These are phyloP conservation scores for Bombus sibiricus DNA, from an alignment of 1,140 invertebrate genomes.

Conservation along the genomic window DNA sequence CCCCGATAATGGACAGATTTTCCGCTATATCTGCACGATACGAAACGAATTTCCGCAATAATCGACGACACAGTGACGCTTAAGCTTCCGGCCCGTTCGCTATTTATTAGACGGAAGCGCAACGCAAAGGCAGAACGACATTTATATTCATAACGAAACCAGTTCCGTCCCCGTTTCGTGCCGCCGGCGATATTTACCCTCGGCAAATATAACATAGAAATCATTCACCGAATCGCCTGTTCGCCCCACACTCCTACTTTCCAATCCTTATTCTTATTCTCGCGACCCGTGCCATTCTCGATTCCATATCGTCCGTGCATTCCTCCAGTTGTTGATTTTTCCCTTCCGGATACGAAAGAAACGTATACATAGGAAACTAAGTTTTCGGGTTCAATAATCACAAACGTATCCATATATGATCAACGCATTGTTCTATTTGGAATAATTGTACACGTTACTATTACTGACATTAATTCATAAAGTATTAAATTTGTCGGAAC, in stretches of 20 bases:
- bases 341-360: background rate
- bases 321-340: slow-evolving; percentile 38
- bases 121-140: slow-evolving; percentile 43
- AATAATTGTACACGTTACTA: too few species aligned
- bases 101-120: slow-evolving; percentile 39
- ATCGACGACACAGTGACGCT: slow-evolving; percentile 15
- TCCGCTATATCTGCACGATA: slow-evolving; percentile 24
- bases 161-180: slow-evolving; percentile 26
- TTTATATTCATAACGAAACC: slow-evolving; percentile 71
- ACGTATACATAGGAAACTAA: background rate
- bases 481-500: background rate
- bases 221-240: slow-evolving; percentile 52
- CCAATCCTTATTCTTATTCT: slow-evolving; percentile 40
- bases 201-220: slow-evolving; percentile 66
- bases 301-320: background rate
- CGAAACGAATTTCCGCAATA: slow-evolving; percentile 19
- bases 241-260: background rate
- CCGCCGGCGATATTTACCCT: slow-evolving; percentile 66
- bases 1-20: slow-evolving; percentile 17
- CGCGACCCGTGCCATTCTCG: background rate
- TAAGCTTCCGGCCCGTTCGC: background rate
- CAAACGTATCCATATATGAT: too few species aligned
- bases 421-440: too few species aligned
- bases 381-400: too few species aligned
- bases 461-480: background rate